Evolutionary conservation across 1,140 invertebrate species (phyloP).

Genomic region (Rhynchophorus ferrugineus): DNA sequence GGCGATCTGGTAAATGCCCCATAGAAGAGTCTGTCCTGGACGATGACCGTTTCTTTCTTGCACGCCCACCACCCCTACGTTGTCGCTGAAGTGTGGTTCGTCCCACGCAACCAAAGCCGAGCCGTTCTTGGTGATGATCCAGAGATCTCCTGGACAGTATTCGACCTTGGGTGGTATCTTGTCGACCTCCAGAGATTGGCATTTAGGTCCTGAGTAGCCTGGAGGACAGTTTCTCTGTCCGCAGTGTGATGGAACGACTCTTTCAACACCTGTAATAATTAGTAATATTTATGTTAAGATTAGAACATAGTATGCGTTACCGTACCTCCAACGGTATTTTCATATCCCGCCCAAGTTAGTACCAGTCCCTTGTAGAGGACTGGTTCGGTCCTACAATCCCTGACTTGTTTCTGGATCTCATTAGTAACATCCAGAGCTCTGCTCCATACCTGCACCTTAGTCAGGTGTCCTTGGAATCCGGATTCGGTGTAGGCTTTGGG

Average conservation of each 20-base stretch:
- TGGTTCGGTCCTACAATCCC: constrained; percentile 84
- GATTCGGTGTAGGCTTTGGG: constrained; percentile 70
- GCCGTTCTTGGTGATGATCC: constrained; percentile 88
- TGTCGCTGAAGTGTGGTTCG: constrained; percentile 85
- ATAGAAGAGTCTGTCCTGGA: constrained; percentile 83
- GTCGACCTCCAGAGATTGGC: constrained; percentile 67
- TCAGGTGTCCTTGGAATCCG: constrained; percentile 91
- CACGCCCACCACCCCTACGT: constrained; percentile 70
- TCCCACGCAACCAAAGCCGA: constrained; percentile 91
- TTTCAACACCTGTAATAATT: constrained; percentile 55
- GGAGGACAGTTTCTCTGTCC: constrained; percentile 79
- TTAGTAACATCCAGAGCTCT: constrained; percentile 81
- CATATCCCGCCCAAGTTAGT: constrained; percentile 89
- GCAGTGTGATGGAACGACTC: constrained; percentile 83
- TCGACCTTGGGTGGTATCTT: constrained; percentile 74
- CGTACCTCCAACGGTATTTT: constrained; percentile 70
- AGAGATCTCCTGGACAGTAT: constrained; percentile 86
- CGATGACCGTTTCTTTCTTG: constrained; percentile 80
- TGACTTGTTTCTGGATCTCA: constrained; percentile 89
- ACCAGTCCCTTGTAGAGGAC: constrained; percentile 80
- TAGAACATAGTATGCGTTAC: too few relatives aligned
- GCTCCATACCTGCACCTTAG: constrained; percentile 92
- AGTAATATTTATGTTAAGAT: too few relatives aligned
- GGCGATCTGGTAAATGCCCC: constrained; percentile 88
- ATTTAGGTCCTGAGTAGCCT: constrained; percentile 76